phyloP scores from a whole-genome alignment of 1,140 invertebrate genomes.

The Daktulosphaira vitifoliae region DNA sequence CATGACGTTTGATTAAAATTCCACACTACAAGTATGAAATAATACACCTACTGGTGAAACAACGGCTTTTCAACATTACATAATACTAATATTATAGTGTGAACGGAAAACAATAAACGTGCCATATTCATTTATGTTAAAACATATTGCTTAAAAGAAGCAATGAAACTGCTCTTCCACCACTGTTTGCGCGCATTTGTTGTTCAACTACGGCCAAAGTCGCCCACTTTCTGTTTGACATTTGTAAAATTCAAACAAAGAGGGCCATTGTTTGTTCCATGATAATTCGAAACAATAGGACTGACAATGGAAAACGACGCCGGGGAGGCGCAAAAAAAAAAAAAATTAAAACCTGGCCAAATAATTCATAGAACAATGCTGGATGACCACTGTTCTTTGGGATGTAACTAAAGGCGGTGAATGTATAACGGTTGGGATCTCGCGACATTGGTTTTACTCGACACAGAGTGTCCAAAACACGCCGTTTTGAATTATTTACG shows the following conservation, averaged over 20 bases:
- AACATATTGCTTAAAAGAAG: neutral
- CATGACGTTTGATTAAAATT: conserved; percentile 29
- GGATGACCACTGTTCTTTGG: neutral
- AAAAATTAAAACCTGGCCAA: conserved; percentile 24
- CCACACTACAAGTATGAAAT: neutral
- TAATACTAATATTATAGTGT: no score
- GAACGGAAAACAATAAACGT: no score
- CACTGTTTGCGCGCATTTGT: no score
- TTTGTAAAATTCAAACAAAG: conserved; percentile 28
- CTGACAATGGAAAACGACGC: neutral
- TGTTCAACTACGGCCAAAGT: conserved; percentile 11
- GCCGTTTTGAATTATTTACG: conserved; percentile 21
- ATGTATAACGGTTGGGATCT: neutral
- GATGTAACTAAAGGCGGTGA: no score
- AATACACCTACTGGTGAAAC: no score
- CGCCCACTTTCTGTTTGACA: conserved; percentile 30
- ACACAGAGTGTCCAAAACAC: conserved; percentile 17
- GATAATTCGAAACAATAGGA: conserved; percentile 20
- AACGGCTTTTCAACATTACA: no score
- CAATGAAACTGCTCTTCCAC: conserved; percentile 14
- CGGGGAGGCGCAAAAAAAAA: conserved; percentile 17
- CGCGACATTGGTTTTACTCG: conserved; percentile 10
- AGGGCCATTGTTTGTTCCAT: conserved; percentile 23
- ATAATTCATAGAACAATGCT: conserved; percentile 31
- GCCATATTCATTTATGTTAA: no score